phyloP scores from a whole-genome alignment of 2,113 vertebrate genomes.

The Embiotoca jacksoni region DNA sequence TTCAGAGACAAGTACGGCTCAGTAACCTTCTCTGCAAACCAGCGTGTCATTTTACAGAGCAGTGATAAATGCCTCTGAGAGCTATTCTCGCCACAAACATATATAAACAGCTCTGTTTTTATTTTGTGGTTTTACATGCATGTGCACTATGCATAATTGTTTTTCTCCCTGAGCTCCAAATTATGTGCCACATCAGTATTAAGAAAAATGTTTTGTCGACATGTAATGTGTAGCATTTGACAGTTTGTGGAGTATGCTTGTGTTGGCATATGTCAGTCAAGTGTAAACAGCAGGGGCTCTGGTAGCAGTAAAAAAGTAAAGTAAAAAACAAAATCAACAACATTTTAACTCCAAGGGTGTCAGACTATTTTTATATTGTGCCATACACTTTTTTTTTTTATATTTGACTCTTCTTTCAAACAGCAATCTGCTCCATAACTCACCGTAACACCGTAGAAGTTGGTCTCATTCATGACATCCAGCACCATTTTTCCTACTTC shows the following conservation, averaged over 20 bases:
- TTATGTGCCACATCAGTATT: neutral
- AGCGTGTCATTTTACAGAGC: conserved; percentile 26
- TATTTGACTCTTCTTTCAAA: neutral
- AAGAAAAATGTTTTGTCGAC: neutral
- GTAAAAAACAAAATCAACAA: neutral
- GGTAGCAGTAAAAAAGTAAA: neutral
- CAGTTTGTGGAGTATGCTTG: neutral
- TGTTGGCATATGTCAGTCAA: neutral
- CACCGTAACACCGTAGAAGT: conserved; percentile 98
- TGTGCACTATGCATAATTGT: no score
- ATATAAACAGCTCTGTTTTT: no score
- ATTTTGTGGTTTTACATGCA: no score
- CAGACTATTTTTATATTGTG: neutral
- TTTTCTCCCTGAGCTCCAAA: no score
- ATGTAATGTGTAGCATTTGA: neutral
- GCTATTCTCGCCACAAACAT: conserved; percentile 19
- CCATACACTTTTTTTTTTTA: neutral
- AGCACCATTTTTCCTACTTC: conserved; percentile 96
- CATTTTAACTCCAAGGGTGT: neutral
- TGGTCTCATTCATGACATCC: conserved; percentile 98
- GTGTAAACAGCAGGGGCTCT: neutral
- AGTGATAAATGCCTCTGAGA: conserved; percentile 36
- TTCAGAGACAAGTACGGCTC: conserved; percentile 28
- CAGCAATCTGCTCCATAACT: conserved; percentile 62
- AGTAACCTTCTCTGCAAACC: conserved; percentile 43